Conservation (phyloP, 1,140 invertebrate species). For the Zaprionus taronus region DNA sequence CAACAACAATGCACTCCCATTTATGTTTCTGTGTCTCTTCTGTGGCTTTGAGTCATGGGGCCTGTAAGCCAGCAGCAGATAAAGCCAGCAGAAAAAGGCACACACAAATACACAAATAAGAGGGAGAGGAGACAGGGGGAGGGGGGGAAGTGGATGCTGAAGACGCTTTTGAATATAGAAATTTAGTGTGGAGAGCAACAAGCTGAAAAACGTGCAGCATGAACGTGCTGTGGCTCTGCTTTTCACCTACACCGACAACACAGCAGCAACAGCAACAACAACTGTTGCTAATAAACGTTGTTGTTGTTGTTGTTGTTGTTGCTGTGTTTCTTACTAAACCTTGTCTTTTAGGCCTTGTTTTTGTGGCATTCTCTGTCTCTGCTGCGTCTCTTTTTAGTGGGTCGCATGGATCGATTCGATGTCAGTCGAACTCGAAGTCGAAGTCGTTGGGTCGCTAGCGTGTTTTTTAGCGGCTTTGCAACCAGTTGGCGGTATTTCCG, state of each 20-base stretch:
- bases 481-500: constrained; percentile 33
- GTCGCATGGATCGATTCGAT: constrained; percentile 19
- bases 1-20: constrained; percentile 45
- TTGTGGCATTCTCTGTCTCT: constrained; percentile 2
- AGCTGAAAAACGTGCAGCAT: constrained; percentile 38
- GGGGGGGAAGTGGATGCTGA: not conserved
- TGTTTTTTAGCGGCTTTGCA: not conserved
- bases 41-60: constrained; percentile 48
- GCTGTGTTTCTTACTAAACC: constrained; percentile 22
- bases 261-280: constrained; percentile 7
- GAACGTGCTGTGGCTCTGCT: constrained; percentile 43
- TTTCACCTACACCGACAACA: constrained; percentile 39
- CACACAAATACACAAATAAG: not conserved
- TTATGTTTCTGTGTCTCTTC: constrained; percentile 49
- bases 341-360: constrained; percentile 45
- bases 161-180: constrained; percentile 33
- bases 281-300: constrained; percentile 13
- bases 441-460: not conserved
- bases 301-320: constrained; percentile 21
- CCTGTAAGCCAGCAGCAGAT: constrained; percentile 15
- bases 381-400: constrained; percentile 24
- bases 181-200: not conserved
- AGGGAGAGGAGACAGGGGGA: not conserved
- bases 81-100: constrained; percentile 11
- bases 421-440: not conserved